Percentiles rank a stretch among this genome's conserved stretches.
phyloP scores from a whole-genome alignment of 2,888 invertebrate species.

The Mesoligia furuncula region DNA sequence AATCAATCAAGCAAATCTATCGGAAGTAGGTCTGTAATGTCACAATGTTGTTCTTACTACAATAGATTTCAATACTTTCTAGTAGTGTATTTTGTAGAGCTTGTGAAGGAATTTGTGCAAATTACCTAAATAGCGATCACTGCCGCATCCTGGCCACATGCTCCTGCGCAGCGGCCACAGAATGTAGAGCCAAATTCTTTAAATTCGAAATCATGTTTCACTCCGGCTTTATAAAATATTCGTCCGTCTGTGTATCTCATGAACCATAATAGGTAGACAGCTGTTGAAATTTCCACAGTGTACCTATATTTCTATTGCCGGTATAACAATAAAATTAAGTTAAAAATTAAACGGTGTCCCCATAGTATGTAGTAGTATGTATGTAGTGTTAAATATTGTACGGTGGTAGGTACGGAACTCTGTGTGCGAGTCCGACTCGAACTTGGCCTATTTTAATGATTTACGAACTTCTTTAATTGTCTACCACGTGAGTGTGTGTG shows the following conservation, averaged over 20 bases:
- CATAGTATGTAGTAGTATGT: no score
- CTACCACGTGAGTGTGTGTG: background rate
- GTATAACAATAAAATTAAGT: no score
- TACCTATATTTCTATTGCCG: no score
- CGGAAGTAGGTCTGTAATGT: background rate
- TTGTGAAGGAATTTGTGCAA: background rate
- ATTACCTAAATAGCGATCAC: background rate
- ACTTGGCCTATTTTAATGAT: background rate
- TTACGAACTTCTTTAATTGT: background rate
- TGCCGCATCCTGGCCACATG: no score
- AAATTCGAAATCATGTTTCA: background rate
- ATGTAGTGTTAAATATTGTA: no score
- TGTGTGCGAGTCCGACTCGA: no score
- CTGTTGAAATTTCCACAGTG: no score
- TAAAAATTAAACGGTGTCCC: no score
- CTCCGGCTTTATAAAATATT: background rate
- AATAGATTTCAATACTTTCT: background rate
- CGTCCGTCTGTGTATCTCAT: background rate
- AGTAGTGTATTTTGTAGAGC: background rate
- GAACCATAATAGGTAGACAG: no score
- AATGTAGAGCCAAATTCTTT: background rate
- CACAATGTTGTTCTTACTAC: background rate
- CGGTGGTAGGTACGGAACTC: no score
- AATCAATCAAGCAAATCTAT: constrained; percentile 36
- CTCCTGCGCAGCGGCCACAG: no score